Evolutionary conservation across 2,888 invertebrate genomes (phyloP).

Genomic region (Bembecia ichneumoniformis): DNA sequence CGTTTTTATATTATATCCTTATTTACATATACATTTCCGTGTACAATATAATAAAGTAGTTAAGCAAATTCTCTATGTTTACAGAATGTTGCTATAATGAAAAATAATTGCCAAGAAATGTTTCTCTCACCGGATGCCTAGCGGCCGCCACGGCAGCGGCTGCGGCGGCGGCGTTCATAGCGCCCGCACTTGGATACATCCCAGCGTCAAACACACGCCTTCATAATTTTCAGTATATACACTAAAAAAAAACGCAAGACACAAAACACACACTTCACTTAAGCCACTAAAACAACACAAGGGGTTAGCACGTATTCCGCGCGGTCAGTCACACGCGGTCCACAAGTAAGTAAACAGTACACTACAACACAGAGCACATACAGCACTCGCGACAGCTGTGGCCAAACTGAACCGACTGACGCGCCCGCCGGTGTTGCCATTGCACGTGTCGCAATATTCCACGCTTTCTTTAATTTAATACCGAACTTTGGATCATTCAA

Average conservation of each 20-base stretch:
- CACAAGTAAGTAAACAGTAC: conserved; percentile 19
- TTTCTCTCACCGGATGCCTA: conserved; percentile 84
- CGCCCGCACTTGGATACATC: conserved; percentile 89
- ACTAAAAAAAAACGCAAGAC: conserved; percentile 34
- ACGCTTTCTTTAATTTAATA: too few relatives aligned
- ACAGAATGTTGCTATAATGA: neutral
- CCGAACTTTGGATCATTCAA: too few relatives aligned
- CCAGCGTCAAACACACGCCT: conserved; percentile 69
- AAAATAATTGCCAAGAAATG: too few relatives aligned
- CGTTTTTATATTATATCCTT: too few relatives aligned
- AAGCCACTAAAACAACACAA: conserved; percentile 48
- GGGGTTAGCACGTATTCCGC: conserved; percentile 35
- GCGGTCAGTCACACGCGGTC: conserved; percentile 54
- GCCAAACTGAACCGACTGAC: conserved; percentile 38
- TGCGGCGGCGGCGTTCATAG: conserved; percentile 87
- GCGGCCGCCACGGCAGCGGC: conserved; percentile 88
- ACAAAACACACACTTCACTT: conserved; percentile 59
- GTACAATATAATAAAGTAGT: neutral
- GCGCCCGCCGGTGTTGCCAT: too few relatives aligned
- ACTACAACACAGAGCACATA: conserved; percentile 27
- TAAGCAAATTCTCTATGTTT: neutral
- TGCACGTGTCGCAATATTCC: too few relatives aligned
- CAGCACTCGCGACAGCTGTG: conserved; percentile 29
- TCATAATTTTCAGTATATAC: conserved; percentile 45
- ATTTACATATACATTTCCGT: conserved; percentile 12